These are phyloP conservation scores for Leucopsar rothschildi DNA, from an alignment of 2,113 vertebrate species.

Conservation along the genomic window DNA sequence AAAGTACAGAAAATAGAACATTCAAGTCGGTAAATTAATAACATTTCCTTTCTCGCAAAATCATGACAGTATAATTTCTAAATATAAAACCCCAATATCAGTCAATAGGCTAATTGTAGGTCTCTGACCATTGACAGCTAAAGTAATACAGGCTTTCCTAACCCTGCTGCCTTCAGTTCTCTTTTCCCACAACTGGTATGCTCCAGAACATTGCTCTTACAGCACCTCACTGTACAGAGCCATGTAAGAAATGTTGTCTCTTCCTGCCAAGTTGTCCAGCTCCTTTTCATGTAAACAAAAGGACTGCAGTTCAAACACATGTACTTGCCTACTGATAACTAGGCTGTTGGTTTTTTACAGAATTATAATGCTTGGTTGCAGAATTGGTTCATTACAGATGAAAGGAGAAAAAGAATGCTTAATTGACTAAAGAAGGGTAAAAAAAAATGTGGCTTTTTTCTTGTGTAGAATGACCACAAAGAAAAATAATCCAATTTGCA, in stretches of 20 bases:
- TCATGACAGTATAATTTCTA: neutral
- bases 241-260: neutral
- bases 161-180: neutral
- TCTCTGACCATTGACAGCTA: neutral
- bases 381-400: neutral
- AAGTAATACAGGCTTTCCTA: neutral
- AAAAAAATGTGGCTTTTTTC: neutral
- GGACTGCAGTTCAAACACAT: neutral
- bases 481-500: neutral
- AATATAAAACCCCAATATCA: neutral
- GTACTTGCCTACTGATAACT: neutral
- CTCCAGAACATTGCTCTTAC: neutral
- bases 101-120: neutral
- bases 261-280: neutral
- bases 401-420: neutral
- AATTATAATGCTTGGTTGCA: neutral
- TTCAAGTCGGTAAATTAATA: neutral
- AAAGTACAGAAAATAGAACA: neutral
- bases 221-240: neutral
- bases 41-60: neutral
- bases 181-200: neutral
- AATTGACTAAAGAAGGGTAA: neutral
- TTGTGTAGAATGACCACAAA: neutral
- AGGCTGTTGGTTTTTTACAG: neutral
- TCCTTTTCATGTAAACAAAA: neutral